Conservation (phyloP, 2,888 invertebrate species). For the Cataglyphis altisquamis region DNA sequence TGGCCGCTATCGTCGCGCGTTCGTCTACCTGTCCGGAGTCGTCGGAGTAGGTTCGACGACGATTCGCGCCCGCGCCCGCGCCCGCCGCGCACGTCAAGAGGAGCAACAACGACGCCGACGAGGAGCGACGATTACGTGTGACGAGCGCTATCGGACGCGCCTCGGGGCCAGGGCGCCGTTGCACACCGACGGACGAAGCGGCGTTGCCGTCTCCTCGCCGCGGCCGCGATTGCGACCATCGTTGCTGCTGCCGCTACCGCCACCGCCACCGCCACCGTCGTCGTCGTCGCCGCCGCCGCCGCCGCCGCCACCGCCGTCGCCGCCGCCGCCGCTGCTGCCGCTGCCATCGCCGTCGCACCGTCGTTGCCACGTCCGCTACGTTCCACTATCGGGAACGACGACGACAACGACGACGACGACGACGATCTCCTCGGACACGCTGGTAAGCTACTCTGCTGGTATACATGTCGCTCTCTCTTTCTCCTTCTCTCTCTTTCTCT, state of each 20-base stretch:
- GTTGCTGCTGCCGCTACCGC: slow-evolving; percentile 71
- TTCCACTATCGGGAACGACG: slow-evolving; percentile 69
- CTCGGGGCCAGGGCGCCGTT: slow-evolving; percentile 65
- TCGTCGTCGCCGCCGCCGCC: slow-evolving; percentile 68
- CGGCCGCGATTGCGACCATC: slow-evolving; percentile 67
- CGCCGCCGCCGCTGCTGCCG: slow-evolving; percentile 64
- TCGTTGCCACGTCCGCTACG: slow-evolving; percentile 77
- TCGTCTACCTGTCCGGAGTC: slow-evolving; percentile 65
- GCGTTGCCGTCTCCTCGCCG: slow-evolving; percentile 77
- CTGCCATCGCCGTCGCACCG: slow-evolving; percentile 64
- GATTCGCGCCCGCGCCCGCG: slow-evolving; percentile 70
- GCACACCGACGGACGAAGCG: slow-evolving; percentile 73
- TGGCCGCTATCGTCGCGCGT: slow-evolving; percentile 71
- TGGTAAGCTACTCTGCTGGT: slow-evolving; percentile 64
- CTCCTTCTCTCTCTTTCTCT: slow-evolving; percentile 26
- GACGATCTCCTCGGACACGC: slow-evolving; percentile 63
- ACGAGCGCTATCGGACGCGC: slow-evolving; percentile 67
- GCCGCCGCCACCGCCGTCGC: slow-evolving; percentile 68
- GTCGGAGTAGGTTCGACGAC: slow-evolving; percentile 28
- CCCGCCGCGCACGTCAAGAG: slow-evolving; percentile 58
- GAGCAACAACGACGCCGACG: slow-evolving; percentile 55
- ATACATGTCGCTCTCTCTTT: slow-evolving; percentile 8
- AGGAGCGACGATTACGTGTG: slow-evolving; percentile 65
- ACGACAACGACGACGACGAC: slow-evolving; percentile 60
- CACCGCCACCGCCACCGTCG: slow-evolving; percentile 73